Evolutionary conservation across 35 echinoderm and acorn worm genomes (phyloP).

Genomic region (Eucidaris tribuloides): DNA sequence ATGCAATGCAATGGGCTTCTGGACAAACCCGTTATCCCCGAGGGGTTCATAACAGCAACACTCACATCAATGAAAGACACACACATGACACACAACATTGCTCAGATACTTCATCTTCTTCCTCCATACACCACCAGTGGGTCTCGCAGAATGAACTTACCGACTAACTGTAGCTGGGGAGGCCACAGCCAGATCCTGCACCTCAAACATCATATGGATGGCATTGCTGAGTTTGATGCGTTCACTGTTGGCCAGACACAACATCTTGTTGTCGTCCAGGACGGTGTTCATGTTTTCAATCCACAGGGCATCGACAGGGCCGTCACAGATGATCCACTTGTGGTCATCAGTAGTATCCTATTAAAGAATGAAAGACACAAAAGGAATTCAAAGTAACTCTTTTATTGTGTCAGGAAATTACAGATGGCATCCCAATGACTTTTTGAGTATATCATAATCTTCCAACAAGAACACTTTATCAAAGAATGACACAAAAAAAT

Average conservation of each 20-base stretch:
- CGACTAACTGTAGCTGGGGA: constrained; percentile 97
- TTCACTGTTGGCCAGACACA: constrained; percentile 95
- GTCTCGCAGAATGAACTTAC: no score
- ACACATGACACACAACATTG: no score
- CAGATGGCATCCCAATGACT: neutral
- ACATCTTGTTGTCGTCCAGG: constrained; percentile 98
- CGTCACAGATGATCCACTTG: constrained; percentile 99
- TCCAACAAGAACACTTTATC: no score
- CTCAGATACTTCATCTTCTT: no score
- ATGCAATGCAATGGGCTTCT: no score
- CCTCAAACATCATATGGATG: constrained; percentile 99
- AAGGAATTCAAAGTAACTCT: neutral
- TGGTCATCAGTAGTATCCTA: constrained; percentile 97
- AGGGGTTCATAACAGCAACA: no score
- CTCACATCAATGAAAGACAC: no score
- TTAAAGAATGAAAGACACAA: neutral
- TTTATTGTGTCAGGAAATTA: neutral
- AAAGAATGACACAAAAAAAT: no score
- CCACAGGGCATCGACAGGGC: constrained; percentile 97
- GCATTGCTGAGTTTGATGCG: constrained; percentile 87
- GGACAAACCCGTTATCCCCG: no score
- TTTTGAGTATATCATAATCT: no score
- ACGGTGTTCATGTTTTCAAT: constrained; percentile 99
- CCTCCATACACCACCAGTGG: no score
- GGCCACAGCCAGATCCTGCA: constrained; percentile 97